Percentiles rank a stretch among this genome's conserved stretches.
phyloP scores from a whole-genome alignment of 2,113 vertebrate species.

The Pachyramphus minor region DNA sequence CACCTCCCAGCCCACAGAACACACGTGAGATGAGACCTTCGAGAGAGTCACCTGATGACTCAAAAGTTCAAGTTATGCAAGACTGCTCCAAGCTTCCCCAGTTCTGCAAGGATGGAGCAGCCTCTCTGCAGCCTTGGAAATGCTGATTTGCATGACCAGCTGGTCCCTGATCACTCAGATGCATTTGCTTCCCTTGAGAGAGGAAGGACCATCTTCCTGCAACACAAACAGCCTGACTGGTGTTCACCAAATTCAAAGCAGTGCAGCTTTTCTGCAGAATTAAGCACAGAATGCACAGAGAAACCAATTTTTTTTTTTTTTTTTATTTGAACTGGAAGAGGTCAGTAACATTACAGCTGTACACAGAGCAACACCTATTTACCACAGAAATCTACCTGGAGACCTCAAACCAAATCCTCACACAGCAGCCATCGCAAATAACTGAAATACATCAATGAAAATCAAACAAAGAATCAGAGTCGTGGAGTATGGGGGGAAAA shows the following conservation, averaged over 20 bases:
- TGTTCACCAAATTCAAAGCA: not conserved
- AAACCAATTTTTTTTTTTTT: accelerated
- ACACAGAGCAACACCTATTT: not conserved
- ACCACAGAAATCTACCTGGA: not conserved
- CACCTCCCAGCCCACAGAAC: not conserved
- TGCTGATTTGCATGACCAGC: not conserved
- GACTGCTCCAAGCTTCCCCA: not conserved
- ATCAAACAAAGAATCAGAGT: not conserved
- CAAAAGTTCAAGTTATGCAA: not conserved
- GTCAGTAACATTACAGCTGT: not conserved
- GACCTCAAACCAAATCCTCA: not conserved
- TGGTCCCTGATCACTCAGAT: not conserved
- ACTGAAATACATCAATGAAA: not conserved
- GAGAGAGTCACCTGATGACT: not conserved
- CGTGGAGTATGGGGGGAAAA: accelerated
- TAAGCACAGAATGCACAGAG: not conserved
- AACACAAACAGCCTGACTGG: not conserved
- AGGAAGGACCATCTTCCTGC: not conserved
- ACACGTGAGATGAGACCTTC: not conserved
- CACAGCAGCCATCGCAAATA: not conserved
- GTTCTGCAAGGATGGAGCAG: not conserved
- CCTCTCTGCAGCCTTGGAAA: not conserved
- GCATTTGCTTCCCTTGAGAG: not conserved
- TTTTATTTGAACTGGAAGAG: not conserved
- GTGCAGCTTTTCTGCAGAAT: not conserved